These are phyloP conservation scores for Chloroclystis v-ata DNA, from an alignment of 2,888 invertebrate genomes.

Conservation along the genomic window DNA sequence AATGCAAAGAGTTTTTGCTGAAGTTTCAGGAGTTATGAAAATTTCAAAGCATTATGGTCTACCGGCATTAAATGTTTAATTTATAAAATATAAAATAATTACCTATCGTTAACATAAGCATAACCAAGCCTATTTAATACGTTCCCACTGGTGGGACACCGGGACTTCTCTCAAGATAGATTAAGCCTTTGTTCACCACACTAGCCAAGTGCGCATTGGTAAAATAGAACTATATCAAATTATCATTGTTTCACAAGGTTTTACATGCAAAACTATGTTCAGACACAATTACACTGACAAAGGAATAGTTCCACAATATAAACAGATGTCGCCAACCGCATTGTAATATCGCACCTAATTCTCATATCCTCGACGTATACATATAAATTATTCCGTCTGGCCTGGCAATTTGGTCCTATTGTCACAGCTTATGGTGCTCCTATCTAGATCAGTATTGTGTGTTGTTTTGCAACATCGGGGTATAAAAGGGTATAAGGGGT, in stretches of 20 bases:
- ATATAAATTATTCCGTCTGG: conserved; percentile 35
- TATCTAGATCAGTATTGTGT: neutral
- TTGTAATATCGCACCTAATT: conserved; percentile 20
- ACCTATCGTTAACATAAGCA: no score
- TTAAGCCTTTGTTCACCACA: no score
- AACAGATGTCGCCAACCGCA: conserved; percentile 17
- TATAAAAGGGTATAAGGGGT: neutral
- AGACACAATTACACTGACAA: neutral
- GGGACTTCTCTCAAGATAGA: no score
- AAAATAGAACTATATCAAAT: no score
- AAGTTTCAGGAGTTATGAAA: neutral
- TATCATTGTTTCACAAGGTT: no score
- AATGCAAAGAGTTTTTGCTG: conserved; percentile 1
- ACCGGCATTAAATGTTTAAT: no score
- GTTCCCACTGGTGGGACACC: no score
- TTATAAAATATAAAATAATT: no score
- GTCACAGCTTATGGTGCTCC: conserved; percentile 4
- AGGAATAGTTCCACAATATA: conserved; percentile 7
- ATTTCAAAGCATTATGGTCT: no score
- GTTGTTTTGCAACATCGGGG: neutral
- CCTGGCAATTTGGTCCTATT: conserved; percentile 41
- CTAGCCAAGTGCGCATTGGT: no score
- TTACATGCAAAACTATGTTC: no score
- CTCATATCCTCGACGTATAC: conserved; percentile 34
- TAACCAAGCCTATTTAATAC: no score